These are phyloP conservation scores for Halcyon chelicuti DNA, from an alignment of 2,797 vertebrate genomes.

Conservation along the genomic window DNA sequence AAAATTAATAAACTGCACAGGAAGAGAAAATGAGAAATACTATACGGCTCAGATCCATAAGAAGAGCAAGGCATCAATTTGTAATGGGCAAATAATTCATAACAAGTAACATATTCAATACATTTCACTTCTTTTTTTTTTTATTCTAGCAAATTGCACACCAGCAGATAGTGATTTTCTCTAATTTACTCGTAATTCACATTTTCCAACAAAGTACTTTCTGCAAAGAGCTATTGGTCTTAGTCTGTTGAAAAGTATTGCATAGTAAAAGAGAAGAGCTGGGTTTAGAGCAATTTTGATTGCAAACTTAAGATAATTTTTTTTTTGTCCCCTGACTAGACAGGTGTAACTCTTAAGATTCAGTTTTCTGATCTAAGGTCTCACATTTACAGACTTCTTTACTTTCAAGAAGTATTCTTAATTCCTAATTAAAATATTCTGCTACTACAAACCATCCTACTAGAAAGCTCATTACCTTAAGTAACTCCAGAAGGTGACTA, in stretches of 20 bases:
- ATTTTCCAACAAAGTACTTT: conserved; percentile 3
- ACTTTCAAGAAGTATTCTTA: background rate
- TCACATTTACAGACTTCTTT: background rate
- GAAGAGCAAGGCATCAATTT: conserved; percentile 27
- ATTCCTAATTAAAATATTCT: background rate
- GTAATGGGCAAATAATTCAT: conserved; percentile 48
- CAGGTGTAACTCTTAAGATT: background rate
- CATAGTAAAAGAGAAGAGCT: background rate
- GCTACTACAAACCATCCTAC: background rate
- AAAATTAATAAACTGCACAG: conserved; percentile 40
- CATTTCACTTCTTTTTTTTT: background rate
- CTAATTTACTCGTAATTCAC: conserved; percentile 50
- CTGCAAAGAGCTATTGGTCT: conserved; percentile 14
- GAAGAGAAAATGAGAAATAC: conserved; percentile 33
- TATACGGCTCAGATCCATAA: background rate
- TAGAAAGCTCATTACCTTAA: background rate
- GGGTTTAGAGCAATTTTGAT: background rate
- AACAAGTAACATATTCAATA: conserved; percentile 42
- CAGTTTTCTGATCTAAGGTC: background rate
- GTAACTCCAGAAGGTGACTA: background rate
- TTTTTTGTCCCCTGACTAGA: background rate
- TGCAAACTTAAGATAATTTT: background rate
- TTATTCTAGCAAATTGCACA: conserved; percentile 43
- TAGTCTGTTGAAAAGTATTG: background rate
- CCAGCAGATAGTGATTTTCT: conserved; percentile 50